phyloP scores from a whole-genome alignment of 2,888 invertebrate species.

The Dasysyrphus albostriatus region DNA sequence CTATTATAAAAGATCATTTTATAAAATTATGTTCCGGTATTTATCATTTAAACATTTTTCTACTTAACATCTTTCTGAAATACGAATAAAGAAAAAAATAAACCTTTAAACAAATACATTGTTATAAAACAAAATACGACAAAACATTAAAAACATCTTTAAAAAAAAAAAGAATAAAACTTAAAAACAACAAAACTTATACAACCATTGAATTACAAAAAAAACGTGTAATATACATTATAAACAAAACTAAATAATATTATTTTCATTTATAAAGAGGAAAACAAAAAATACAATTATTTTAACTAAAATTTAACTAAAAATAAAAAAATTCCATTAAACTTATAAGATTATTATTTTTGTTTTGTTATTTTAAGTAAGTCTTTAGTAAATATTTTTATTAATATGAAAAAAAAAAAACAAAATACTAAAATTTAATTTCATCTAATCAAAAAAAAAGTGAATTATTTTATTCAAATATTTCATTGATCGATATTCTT shows the following conservation, averaged over 20 bases:
- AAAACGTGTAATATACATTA: slow-evolving; percentile 41
- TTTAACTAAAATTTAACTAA: slow-evolving; percentile 48
- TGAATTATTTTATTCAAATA: slow-evolving; percentile 23
- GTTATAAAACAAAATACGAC: slow-evolving; percentile 70
- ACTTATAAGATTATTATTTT: slow-evolving; percentile 56
- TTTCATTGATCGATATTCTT: slow-evolving; percentile 32
- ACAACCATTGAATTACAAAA: slow-evolving; percentile 34
- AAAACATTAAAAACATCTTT: slow-evolving; percentile 47
- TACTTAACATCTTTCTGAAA: slow-evolving; percentile 68
- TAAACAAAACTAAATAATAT: slow-evolving; percentile 39
- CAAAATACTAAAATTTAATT: slow-evolving; percentile 40
- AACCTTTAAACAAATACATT: slow-evolving; percentile 62
- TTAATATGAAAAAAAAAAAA: slow-evolving; percentile 26
- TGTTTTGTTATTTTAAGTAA: slow-evolving; percentile 64
- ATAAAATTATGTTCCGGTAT: not conserved
- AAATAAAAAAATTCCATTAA: slow-evolving; percentile 76
- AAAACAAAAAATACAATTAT: slow-evolving; percentile 54
- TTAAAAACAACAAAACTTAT: slow-evolving; percentile 51
- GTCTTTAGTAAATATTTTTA: slow-evolving; percentile 56
- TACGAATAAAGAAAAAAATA: slow-evolving; percentile 54
- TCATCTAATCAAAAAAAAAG: slow-evolving; percentile 26
- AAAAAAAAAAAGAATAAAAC: slow-evolving; percentile 47
- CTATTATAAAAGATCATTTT: too few species aligned
- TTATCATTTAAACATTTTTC: slow-evolving; percentile 9
- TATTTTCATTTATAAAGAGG: slow-evolving; percentile 75